Percentiles rank a stretch among this genome's conserved stretches.
Evolutionary conservation across 2,113 vertebrate genomes (phyloP).

Genomic region (Thermophis baileyi): DNA sequence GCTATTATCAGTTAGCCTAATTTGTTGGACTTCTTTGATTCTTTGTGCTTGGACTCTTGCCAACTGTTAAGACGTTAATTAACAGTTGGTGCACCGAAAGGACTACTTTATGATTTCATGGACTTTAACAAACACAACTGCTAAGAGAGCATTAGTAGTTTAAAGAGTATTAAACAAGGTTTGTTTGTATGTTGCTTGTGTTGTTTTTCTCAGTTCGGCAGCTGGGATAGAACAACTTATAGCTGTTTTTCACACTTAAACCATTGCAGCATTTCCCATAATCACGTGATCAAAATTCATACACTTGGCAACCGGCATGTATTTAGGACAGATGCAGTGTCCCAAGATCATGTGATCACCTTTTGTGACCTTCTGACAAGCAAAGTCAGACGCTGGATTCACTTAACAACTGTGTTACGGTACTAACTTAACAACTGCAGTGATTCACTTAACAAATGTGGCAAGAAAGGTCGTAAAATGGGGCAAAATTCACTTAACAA

Average conservation of each 20-base stretch:
- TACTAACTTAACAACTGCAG: neutral
- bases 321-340: neutral
- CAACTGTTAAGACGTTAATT: too few species aligned
- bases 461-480: neutral
- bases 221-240: too few species aligned
- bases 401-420: neutral
- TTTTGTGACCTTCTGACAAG: neutral
- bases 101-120: too few species aligned
- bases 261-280: neutral
- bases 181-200: too few species aligned
- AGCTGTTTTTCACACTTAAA: neutral
- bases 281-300: neutral
- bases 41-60: too few species aligned
- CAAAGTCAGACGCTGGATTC: neutral
- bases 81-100: too few species aligned
- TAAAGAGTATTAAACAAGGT: too few species aligned
- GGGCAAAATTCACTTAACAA: neutral
- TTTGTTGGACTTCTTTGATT: too few species aligned
- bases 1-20: too few species aligned
- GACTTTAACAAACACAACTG: too few species aligned
- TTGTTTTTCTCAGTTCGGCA: too few species aligned
- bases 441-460: neutral
- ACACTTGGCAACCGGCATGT: neutral
- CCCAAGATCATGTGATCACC: neutral
- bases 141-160: too few species aligned